phyloP scores from a whole-genome alignment of 2,797 vertebrate species.

The Phoebastria nigripes region DNA sequence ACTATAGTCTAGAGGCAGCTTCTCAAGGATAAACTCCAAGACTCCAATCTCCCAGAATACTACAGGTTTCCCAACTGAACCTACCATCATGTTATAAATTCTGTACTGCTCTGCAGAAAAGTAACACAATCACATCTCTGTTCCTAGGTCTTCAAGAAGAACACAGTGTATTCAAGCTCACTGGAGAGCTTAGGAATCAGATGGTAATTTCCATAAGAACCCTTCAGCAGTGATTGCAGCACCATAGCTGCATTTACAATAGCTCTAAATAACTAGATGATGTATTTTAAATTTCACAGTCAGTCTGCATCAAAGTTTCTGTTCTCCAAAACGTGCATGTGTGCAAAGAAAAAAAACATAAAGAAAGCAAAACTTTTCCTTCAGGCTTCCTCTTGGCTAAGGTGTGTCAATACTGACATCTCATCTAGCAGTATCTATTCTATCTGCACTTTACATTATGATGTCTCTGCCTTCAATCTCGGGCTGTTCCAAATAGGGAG shows the following conservation, averaged over 20 bases:
- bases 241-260: neutral
- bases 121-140: neutral
- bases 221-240: neutral
- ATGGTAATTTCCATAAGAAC: neutral
- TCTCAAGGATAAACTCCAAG: neutral
- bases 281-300: neutral
- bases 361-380: neutral
- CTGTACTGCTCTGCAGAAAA: neutral
- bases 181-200: neutral
- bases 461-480: neutral
- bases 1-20: neutral
- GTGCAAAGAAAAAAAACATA: neutral
- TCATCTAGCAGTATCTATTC: neutral
- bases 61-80: neutral
- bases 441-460: neutral
- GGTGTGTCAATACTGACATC: neutral
- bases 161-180: neutral
- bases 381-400: neutral
- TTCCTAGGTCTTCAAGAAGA: neutral
- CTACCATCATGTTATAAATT: neutral
- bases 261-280: neutral
- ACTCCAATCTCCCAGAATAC: neutral
- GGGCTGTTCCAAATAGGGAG: neutral
- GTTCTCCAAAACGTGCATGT: neutral
- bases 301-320: neutral